phyloP scores from a whole-genome alignment of 2,113 vertebrate genomes.

The Brachirus orientalis region DNA sequence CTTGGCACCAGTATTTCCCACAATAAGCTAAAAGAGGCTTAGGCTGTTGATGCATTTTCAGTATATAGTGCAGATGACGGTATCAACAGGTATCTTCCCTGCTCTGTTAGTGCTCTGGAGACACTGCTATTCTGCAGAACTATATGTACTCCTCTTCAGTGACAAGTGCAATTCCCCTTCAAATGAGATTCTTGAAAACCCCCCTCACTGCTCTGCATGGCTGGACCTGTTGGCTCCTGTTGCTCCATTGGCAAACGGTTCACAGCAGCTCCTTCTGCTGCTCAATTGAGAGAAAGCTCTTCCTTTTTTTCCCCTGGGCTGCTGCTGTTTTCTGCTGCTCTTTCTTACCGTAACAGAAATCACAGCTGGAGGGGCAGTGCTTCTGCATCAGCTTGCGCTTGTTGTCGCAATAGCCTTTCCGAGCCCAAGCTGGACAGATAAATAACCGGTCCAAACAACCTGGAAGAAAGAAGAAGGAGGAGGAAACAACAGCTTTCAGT shows the following conservation, averaged over 20 bases:
- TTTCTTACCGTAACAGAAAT: conserved; percentile 94
- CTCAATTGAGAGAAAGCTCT: conserved; percentile 54
- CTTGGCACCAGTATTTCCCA: conserved; percentile 8
- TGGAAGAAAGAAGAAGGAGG: conserved; percentile 64
- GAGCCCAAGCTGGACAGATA: conserved; percentile 89
- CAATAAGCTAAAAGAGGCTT: not conserved
- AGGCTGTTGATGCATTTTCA: conserved; percentile 26
- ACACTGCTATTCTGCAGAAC: conserved; percentile 14
- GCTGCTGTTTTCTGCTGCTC: conserved; percentile 28
- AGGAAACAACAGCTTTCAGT: conserved; percentile 39
- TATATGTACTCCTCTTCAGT: conserved; percentile 29
- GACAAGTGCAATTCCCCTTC: conserved; percentile 41
- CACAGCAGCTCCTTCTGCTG: conserved; percentile 53
- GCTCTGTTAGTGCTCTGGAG: conserved; percentile 8
- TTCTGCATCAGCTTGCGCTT: conserved; percentile 92
- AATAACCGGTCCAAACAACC: conserved; percentile 93
- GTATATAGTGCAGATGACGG: not conserved
- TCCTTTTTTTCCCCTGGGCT: conserved; percentile 20
- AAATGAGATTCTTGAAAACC: conserved; percentile 47
- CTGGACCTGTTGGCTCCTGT: conserved; percentile 67
- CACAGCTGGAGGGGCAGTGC: conserved; percentile 93
- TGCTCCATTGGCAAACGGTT: conserved; percentile 69
- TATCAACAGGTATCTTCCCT: conserved; percentile 11
- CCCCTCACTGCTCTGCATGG: conserved; percentile 44
- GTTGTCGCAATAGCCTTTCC: conserved; percentile 88